Evolutionary conservation across 2,888 invertebrate species (phyloP).

Genomic region (Tinea trinotella): DNA sequence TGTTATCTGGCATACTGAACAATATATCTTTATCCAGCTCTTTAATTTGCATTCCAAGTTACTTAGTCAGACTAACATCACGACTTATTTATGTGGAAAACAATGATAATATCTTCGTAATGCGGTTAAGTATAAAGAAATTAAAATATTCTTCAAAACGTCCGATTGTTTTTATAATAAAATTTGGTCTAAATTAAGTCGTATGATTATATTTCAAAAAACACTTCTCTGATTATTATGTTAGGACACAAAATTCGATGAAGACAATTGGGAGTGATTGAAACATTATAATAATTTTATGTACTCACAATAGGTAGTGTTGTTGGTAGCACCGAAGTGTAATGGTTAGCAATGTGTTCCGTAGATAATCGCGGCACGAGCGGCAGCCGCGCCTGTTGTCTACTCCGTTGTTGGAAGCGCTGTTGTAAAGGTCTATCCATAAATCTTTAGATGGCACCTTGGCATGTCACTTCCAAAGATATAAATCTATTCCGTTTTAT

Average conservation of each 20-base stretch:
- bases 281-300: too few species aligned
- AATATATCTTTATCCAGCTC: background rate
- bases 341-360: slow-evolving; percentile 26
- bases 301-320: too few species aligned
- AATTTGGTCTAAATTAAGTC: background rate
- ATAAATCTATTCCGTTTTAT: slow-evolving; percentile 59
- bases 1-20: background rate
- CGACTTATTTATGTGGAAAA: background rate
- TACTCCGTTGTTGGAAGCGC: slow-evolving; percentile 72
- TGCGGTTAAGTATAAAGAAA: background rate
- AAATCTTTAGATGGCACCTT: slow-evolving; percentile 72
- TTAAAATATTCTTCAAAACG: background rate
- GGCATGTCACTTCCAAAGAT: slow-evolving; percentile 71
- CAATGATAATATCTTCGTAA: background rate
- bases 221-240: background rate
- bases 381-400: slow-evolving; percentile 68
- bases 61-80: background rate
- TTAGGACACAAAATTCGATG: background rate
- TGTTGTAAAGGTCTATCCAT: slow-evolving; percentile 70
- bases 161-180: background rate
- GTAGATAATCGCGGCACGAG: slow-evolving; percentile 67
- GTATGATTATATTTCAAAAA: background rate
- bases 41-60: background rate
- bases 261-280: too few species aligned
- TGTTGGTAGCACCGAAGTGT: too few species aligned